Evolutionary conservation across 2,797 vertebrate species (phyloP).

Genomic region (Streptopelia turtur): DNA sequence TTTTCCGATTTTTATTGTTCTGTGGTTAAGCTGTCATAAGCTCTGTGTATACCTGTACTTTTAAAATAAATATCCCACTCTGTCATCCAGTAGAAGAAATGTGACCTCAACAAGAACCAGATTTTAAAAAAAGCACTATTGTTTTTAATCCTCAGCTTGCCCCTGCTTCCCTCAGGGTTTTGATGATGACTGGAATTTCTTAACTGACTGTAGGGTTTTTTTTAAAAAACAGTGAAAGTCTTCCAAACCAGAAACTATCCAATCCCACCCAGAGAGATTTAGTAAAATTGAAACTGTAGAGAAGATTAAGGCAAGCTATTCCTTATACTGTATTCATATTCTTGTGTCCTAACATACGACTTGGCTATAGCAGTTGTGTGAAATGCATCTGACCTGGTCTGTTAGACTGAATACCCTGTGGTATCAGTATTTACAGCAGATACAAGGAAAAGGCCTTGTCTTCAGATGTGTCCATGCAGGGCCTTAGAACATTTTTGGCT

Average conservation of each 20-base stretch:
- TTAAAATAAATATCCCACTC: neutral
- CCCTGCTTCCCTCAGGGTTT: neutral
- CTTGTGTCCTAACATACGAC: neutral
- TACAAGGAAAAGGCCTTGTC: neutral
- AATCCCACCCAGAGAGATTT: neutral
- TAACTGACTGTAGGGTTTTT: neutral
- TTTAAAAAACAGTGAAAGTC: neutral
- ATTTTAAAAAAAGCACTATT: neutral
- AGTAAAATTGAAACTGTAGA: neutral
- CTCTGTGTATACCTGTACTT: neutral
- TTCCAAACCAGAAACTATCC: neutral
- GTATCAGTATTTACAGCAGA: neutral
- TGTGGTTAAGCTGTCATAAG: neutral
- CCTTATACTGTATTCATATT: neutral
- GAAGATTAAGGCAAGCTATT: neutral
- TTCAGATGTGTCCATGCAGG: neutral
- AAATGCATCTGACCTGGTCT: neutral
- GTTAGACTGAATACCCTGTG: neutral
- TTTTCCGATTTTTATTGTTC: neutral
- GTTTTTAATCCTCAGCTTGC: neutral
- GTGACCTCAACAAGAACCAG: neutral
- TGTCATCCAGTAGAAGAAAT: neutral
- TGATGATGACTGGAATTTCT: neutral
- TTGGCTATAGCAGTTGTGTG: accelerated
- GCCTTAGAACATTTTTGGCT: conserved; percentile 18